These are phyloP conservation scores for Montipora sp. DNA, from an alignment of 64 coral and sea anemone genomes.

Conservation along the genomic window DNA sequence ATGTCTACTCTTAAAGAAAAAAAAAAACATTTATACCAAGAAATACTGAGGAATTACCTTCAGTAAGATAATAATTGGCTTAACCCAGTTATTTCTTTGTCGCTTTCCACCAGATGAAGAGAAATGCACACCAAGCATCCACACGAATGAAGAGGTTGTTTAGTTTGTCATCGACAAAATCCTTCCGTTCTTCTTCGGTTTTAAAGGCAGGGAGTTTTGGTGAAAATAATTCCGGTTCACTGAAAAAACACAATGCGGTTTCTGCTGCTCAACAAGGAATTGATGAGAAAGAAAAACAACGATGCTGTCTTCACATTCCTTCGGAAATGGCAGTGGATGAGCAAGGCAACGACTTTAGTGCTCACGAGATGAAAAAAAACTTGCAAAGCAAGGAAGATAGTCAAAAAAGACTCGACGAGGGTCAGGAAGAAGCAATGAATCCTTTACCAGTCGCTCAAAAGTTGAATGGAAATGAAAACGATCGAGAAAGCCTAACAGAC, in stretches of 20 bases:
- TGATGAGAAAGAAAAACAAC: neutral
- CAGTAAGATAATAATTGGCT: no score
- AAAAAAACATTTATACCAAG: no score
- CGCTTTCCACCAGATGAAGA: neutral
- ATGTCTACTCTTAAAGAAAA: no score
- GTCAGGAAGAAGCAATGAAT: neutral
- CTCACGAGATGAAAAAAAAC: neutral
- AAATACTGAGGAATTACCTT: no score
- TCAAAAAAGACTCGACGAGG: neutral
- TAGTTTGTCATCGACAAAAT: conserved; percentile 13
- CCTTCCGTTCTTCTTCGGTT: neutral
- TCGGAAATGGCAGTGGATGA: neutral
- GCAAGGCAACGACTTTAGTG: neutral
- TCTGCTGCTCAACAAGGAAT: neutral
- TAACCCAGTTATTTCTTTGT: neutral
- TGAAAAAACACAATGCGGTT: neutral
- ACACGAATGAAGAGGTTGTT: neutral
- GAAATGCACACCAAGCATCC: conserved; percentile 18
- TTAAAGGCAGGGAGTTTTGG: neutral
- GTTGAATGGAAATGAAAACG: neutral
- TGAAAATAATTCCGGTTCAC: neutral
- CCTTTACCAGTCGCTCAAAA: neutral
- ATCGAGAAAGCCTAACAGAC: neutral
- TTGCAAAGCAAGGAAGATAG: neutral
- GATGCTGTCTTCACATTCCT: neutral